A percentile compares a stretch with the other conserved stretches of the same genome.
These are phyloP conservation scores for Euplexia lucipara DNA, from an alignment of 2,888 invertebrate genomes.

Conservation along the genomic window DNA sequence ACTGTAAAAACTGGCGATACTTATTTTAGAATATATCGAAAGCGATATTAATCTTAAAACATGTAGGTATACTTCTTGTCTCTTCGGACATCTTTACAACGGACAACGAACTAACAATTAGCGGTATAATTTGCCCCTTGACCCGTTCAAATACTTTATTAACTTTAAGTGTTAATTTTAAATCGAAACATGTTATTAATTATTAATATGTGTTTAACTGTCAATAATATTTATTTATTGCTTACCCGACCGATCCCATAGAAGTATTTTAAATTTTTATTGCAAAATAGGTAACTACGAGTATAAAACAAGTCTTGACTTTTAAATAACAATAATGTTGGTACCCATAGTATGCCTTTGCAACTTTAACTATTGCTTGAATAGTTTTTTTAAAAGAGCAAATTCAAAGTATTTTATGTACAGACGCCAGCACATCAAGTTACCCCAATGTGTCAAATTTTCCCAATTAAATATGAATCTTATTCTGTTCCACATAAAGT, in stretches of 20 bases:
- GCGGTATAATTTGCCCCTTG: constrained; percentile 14
- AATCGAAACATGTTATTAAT: constrained; percentile 7
- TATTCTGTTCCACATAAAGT: too few species aligned
- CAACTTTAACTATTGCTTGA: neutral
- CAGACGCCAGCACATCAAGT: too few species aligned
- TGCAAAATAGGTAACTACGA: neutral
- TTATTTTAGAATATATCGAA: too few species aligned
- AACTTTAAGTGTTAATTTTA: neutral
- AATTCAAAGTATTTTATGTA: neutral
- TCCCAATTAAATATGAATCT: too few species aligned
- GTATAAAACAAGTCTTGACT: constrained; percentile 21
- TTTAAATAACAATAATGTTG: neutral
- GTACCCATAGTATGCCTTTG: neutral
- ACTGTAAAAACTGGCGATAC: too few species aligned
- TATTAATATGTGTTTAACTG: constrained; percentile 4
- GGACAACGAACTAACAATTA: constrained; percentile 10
- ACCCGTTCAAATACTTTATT: constrained; percentile 14
- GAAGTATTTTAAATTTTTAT: constrained; percentile 26
- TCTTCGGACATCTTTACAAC: too few species aligned
- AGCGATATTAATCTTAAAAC: too few species aligned
- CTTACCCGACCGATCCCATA: too few species aligned
- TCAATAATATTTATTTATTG: constrained; percentile 31
- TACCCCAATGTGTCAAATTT: too few species aligned
- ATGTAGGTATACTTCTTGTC: too few species aligned
- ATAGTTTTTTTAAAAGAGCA: neutral